Evolutionary conservation across 2,113 vertebrate species (phyloP).

Genomic region (Peromyscus maniculatus): DNA sequence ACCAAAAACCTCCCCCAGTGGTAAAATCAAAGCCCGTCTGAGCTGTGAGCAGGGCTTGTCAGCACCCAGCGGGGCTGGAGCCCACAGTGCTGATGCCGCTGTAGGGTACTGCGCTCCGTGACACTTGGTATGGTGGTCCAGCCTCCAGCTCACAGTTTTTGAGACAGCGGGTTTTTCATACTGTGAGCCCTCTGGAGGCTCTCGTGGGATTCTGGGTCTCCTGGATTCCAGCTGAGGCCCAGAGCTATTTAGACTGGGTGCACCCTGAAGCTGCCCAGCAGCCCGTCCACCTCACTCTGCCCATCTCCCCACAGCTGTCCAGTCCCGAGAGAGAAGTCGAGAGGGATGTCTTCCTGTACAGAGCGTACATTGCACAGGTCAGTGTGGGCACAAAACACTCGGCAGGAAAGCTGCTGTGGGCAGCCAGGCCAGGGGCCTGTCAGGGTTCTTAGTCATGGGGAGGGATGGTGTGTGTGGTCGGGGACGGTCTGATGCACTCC

Average conservation of each 20-base stretch:
- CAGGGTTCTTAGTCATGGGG: not conserved
- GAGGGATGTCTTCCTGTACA: conserved; percentile 95
- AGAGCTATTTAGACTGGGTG: not conserved
- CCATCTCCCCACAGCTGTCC: conserved; percentile 86
- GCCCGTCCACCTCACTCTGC: rapidly evolving
- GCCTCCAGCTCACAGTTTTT: too few species aligned
- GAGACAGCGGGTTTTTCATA: not conserved
- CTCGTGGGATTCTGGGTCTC: not conserved
- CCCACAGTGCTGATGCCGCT: too few species aligned
- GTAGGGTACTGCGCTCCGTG: rapidly evolving
- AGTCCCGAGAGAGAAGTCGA: conserved; percentile 92
- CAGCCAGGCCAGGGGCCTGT: not conserved
- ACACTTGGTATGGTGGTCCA: not conserved
- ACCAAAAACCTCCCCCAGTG: not conserved
- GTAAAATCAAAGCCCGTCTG: too few species aligned
- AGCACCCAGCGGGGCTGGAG: not conserved
- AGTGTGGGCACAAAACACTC: not conserved
- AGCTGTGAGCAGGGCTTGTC: not conserved
- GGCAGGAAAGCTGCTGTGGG: not conserved
- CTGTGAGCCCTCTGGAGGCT: not conserved
- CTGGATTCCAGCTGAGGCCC: not conserved
- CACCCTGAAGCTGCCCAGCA: not conserved
- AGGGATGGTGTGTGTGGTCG: not conserved
- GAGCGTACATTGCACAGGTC: conserved; percentile 97
- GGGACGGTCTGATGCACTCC: not conserved